Evolutionary conservation across 2,797 vertebrate genomes (phyloP).

Genomic region (Harpagifer antarcticus): DNA sequence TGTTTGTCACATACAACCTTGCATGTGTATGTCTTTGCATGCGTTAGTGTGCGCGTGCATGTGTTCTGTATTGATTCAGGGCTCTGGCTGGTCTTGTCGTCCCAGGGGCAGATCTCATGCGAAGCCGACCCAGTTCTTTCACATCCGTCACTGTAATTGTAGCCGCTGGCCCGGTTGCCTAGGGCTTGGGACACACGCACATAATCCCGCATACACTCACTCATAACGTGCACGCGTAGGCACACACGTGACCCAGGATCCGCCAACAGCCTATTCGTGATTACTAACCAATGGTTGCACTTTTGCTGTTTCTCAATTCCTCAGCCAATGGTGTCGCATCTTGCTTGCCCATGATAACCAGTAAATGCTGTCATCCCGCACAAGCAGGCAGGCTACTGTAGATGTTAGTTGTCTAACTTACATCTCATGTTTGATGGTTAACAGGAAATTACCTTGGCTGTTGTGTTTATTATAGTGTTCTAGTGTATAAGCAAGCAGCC

Average conservation of each 20-base stretch:
- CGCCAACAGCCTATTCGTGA: conserved; percentile 52
- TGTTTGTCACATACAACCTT: conserved; percentile 49
- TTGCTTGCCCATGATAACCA: conserved; percentile 31
- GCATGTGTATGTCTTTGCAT: conserved; percentile 27
- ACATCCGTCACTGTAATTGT: conserved; percentile 86
- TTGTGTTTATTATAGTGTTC: neutral
- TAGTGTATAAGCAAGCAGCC: conserved; percentile 13
- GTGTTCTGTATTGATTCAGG: conserved; percentile 80
- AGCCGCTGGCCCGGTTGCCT: conserved; percentile 84
- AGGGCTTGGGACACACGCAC: conserved; percentile 62
- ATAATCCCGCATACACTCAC: conserved; percentile 26
- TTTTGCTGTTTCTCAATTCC: conserved; percentile 33
- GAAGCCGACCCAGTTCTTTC: conserved; percentile 86
- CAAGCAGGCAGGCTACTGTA: conserved; percentile 3
- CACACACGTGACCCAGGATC: conserved; percentile 51
- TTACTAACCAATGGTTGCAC: conserved; percentile 61
- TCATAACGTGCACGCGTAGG: neutral
- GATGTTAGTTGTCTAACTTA: neutral
- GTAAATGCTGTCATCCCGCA: conserved; percentile 18
- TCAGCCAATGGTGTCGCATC: conserved; percentile 38
- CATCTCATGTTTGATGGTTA: conserved; percentile 6
- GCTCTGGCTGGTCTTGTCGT: conserved; percentile 82
- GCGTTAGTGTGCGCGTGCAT: conserved; percentile 15
- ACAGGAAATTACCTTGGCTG: neutral
- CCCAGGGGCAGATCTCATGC: conserved; percentile 81